phyloP scores from a whole-genome alignment of 2,113 vertebrate genomes.

The Amphilophus citrinellus region DNA sequence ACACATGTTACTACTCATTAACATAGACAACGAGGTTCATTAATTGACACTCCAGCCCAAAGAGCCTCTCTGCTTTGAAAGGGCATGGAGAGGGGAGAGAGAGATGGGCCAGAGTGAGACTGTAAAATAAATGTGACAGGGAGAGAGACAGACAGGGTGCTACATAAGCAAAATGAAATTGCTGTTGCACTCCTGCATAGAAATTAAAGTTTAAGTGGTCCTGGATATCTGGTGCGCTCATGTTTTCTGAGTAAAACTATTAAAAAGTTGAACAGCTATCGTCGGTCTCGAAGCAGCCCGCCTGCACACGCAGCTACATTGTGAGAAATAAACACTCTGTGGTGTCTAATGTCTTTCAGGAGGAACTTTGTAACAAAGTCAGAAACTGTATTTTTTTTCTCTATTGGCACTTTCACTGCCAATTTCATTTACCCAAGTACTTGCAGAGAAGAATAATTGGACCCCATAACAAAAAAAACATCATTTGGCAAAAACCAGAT shows the following conservation, averaged over 20 bases:
- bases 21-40: slow-evolving; percentile 78
- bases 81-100: slow-evolving; percentile 51
- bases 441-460: not conserved
- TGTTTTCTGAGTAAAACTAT: slow-evolving; percentile 20
- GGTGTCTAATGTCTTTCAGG: not conserved
- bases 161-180: slow-evolving; percentile 47
- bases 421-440: not conserved
- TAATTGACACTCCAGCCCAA: slow-evolving; percentile 73
- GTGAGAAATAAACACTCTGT: not conserved
- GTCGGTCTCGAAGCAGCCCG: not conserved
- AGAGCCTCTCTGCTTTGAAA: slow-evolving; percentile 77
- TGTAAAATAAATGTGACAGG: no score
- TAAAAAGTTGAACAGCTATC: not conserved
- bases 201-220: slow-evolving; percentile 58
- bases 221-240: not conserved
- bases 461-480: not conserved
- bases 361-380: not conserved
- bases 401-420: not conserved
- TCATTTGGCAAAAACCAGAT: not conserved
- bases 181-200: slow-evolving; percentile 15
- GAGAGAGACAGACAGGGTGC: slow-evolving; percentile 13
- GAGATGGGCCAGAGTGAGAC: not conserved
- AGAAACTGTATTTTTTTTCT: not conserved
- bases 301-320: not conserved
- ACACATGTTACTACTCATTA: slow-evolving; percentile 76